phyloP scores from a whole-genome alignment of 2,888 invertebrate genomes.

The Andrena camellia region DNA sequence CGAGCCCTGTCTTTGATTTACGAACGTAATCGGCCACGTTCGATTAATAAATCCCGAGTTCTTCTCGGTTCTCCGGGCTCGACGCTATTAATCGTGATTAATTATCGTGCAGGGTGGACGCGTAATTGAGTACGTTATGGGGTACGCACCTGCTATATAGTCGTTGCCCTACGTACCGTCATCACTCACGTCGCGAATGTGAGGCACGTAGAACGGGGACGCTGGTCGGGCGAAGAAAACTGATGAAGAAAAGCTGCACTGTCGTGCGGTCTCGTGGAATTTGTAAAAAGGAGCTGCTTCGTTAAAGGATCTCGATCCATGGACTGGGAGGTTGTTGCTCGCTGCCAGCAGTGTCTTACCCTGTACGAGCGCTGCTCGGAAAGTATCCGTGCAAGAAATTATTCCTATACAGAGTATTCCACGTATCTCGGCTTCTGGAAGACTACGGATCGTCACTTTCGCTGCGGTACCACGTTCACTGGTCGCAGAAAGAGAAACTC shows the following conservation, averaged over 20 bases:
- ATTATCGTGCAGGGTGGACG: slow-evolving; percentile 66
- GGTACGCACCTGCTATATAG: slow-evolving; percentile 56
- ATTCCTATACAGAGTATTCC: too few species aligned
- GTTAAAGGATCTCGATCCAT: slow-evolving; percentile 54
- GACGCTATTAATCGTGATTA: slow-evolving; percentile 76
- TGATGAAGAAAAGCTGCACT: slow-evolving; percentile 48
- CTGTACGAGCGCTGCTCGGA: too few species aligned
- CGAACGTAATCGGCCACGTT: slow-evolving; percentile 39
- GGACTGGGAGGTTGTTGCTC: background rate
- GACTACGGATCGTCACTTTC: background rate
- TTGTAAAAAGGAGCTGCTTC: slow-evolving; percentile 64
- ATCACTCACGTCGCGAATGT: slow-evolving; percentile 72
- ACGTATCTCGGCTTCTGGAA: too few species aligned
- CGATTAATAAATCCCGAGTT: slow-evolving; percentile 58
- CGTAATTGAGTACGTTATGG: slow-evolving; percentile 70
- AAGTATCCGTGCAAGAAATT: too few species aligned
- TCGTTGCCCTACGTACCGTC: slow-evolving; percentile 63
- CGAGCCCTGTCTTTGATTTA: slow-evolving; percentile 47
- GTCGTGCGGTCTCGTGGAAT: slow-evolving; percentile 24
- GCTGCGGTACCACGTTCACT: background rate
- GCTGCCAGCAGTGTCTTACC: too few species aligned
- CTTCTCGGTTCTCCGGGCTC: slow-evolving; percentile 42
- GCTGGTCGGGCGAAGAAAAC: slow-evolving; percentile 33
- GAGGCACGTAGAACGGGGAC: slow-evolving; percentile 65
- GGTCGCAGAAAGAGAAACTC: background rate